Evolutionary conservation across 1,140 invertebrate genomes (phyloP), one percentile per base, ranked within the genome.

Genomic region (Portunus trituberculatus): DNA sequence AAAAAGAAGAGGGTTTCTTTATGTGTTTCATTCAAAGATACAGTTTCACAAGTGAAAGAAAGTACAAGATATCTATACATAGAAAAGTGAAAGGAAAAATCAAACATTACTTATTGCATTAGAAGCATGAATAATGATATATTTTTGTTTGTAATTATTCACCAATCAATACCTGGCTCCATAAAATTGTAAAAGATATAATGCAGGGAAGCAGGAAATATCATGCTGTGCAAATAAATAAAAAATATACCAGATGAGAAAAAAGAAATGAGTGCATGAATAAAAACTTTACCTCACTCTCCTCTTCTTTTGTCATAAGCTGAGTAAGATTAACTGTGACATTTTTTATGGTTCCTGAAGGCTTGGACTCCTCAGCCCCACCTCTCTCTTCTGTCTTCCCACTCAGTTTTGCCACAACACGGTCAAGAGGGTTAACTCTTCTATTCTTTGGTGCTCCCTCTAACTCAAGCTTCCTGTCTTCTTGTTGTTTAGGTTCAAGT

Each of bases 371-470:
- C 28, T 82, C 31, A 76, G 7, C 39, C 0, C 39, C 45, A 76
- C 87, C 45, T 20, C 88, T 92, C 25, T 76, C 67, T 20, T 95
- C 93, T 46, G 32, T 83, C 82, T 82, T 95, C 7, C 94, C 94
- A 89, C 94, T 92, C 29, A 95, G 83, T 32, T 95, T 95, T 39
- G 94, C 94, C 12, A 95, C 94, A 52, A 95, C 94, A 3, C 94
- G 91, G 76, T 95, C 94, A 39, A 95, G 91, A 59, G 94, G 94
- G 39, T 95, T 95, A 12, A 86, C 46, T 76, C 93, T 95, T 14
- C 94, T 86, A 25, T 67, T 92, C 52, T 91, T 95, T 83, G 94
- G 91, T 20, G 84, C 83, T 31, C 94, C 94, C 89, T 95, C 94
- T 59, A 95, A 52, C 84, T 95, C 94, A 4, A 95, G 52, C 46